Base-by-base conservation (phyloP, 2,113 vertebrate species). In the Paralichthys olivaceus region DNA sequence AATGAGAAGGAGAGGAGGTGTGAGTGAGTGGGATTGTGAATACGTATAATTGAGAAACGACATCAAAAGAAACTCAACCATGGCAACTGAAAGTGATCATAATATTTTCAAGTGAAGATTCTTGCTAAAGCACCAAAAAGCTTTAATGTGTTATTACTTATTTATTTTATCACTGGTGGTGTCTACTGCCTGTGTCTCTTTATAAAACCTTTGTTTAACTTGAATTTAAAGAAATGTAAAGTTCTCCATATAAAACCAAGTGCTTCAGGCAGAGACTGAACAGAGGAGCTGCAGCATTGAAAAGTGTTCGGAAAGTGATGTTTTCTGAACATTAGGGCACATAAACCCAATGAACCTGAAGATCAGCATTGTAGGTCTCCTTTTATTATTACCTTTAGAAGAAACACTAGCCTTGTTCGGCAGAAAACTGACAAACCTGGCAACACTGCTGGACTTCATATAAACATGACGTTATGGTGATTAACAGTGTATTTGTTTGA, bases 21-120 rank as follows among this genome's bases (percentile, higher is more conserved):
- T 64, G 75, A 89, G 60, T 17, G 72, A 73, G 80, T 84, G 72
- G 71, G 77, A 65, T 72, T 66, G 70, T 72, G 77, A 81, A 83
- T 60, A 75, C 66, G 67, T 58, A 60, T 65, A 77, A 81, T 81
- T 80, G 76, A 82, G 75, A 76, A 57, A 51, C 54, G n/a, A 81
- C 66, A 84, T 84, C 53, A 83, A 78, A 74, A 80, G 83, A 69
- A 80, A 78, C 72, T 59, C 51, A 25, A 23, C 25, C 7, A 8
- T 65, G 59, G 61, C 45, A 20, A 74, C 81, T 76, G 54, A 69
- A 74, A 83, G 80, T 84, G 49, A 77, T 73, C 72, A 54, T 57
- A 20, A 57, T 63, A 56, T 57, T 70, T 77, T 72, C 40, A 66
- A 49, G 62, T 74, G 34, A 51, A 61, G 71, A 72, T 67, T 69